phyloP scores from a whole-genome alignment of 2,888 invertebrate species.

The Ceramica pisi region DNA sequence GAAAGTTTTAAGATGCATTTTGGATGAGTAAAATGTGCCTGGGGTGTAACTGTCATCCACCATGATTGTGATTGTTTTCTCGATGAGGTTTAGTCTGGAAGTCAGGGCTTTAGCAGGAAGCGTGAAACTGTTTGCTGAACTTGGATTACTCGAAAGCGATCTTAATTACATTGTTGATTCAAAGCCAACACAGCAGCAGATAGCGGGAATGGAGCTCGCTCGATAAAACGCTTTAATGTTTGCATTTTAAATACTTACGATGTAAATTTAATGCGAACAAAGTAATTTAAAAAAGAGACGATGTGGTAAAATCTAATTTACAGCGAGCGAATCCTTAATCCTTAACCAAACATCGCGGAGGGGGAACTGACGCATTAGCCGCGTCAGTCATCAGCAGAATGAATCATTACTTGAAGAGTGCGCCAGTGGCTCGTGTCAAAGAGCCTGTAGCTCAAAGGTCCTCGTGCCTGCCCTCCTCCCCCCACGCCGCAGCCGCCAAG shows the following conservation, averaged over 20 bases:
- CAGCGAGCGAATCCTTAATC: slow-evolving; percentile 78
- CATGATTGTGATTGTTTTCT: slow-evolving; percentile 5
- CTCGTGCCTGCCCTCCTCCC: slow-evolving; percentile 77
- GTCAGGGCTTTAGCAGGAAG: not conserved
- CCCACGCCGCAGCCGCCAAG: slow-evolving; percentile 59
- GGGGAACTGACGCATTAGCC: slow-evolving; percentile 87
- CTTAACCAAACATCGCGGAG: slow-evolving; percentile 82
- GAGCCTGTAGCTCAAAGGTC: slow-evolving; percentile 89
- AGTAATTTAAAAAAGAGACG: slow-evolving; percentile 70
- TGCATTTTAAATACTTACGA: slow-evolving; percentile 51
- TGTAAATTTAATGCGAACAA: slow-evolving; percentile 60
- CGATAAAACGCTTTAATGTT: slow-evolving; percentile 50
- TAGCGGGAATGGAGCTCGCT: slow-evolving; percentile 34
- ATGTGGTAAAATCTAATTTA: slow-evolving; percentile 76
- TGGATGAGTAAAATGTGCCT: slow-evolving; percentile 1
- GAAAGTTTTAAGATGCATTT: not conserved
- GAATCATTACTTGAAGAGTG: slow-evolving; percentile 91
- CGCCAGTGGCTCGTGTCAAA: slow-evolving; percentile 90
- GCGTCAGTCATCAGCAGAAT: slow-evolving; percentile 90
- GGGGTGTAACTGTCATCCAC: not conserved
- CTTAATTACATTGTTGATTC: slow-evolving; percentile 45
- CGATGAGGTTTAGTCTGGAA: not conserved
- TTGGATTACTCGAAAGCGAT: slow-evolving; percentile 23
- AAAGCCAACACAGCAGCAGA: slow-evolving; percentile 33
- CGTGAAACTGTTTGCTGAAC: not conserved